A percentile compares a stretch with the other conserved stretches of the same genome.
These are phyloP conservation scores for Nasonia vitripennis DNA, from an alignment of 1,140 invertebrate species.

Conservation along the genomic window DNA sequence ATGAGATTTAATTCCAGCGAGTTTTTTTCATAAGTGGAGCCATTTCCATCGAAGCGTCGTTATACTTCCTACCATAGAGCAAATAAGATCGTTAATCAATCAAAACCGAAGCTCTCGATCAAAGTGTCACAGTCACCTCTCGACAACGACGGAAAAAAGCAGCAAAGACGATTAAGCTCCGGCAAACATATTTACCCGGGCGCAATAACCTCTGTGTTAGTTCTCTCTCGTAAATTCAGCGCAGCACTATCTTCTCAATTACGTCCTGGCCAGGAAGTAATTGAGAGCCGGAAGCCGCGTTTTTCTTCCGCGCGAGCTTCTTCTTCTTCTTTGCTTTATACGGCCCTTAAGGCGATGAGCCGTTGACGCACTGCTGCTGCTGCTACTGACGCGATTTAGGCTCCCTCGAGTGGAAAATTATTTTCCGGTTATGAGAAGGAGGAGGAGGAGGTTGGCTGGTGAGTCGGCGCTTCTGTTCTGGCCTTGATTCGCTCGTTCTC, in stretches of 20 bases:
- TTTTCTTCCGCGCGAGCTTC: not conserved
- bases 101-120: too few relatives aligned
- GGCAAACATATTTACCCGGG: not conserved
- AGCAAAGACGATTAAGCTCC: not conserved
- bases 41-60: too few relatives aligned
- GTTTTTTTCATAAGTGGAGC: not conserved
- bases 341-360: not conserved
- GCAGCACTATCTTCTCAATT: conserved; percentile 12
- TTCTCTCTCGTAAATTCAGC: not conserved
- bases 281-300: not conserved
- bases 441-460: not conserved
- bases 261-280: not conserved
- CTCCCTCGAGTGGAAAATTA: conserved; percentile 21
- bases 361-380: not conserved
- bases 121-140: not conserved
- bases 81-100: too few relatives aligned
- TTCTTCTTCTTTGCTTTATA: not conserved
- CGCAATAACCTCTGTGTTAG: not conserved
- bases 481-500: too few relatives aligned
- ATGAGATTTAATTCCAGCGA: not conserved
- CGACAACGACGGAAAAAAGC: not conserved
- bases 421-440: not conserved
- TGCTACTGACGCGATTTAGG: not conserved
- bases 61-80: too few relatives aligned
- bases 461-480: not conserved